Percentiles rank a stretch among this genome's conserved stretches.
These are phyloP conservation scores for Pteropus alecto DNA, from an alignment of 2,113 vertebrate species.

Conservation along the genomic window DNA sequence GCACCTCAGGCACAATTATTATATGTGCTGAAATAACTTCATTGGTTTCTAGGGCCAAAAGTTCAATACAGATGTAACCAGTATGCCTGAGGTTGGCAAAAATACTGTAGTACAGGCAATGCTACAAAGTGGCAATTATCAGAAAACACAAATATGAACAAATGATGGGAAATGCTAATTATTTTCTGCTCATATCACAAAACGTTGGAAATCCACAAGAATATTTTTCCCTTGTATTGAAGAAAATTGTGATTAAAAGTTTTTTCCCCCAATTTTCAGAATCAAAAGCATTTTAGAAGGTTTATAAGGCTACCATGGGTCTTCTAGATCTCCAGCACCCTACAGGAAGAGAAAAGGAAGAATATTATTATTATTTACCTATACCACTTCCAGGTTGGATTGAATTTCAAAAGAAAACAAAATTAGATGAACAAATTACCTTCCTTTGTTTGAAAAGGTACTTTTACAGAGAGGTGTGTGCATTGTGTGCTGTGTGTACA, in stretches of 20 bases:
- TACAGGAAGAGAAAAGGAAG: slow-evolving; percentile 90
- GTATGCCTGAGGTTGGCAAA: slow-evolving; percentile 85
- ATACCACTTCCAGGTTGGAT: slow-evolving; percentile 67
- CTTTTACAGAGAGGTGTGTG: slow-evolving; percentile 61
- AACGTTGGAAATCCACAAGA: slow-evolving; percentile 90
- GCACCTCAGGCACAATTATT: slow-evolving; percentile 80
- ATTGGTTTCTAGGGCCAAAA: slow-evolving; percentile 79
- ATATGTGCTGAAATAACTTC: slow-evolving; percentile 81
- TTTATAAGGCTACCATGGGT: slow-evolving; percentile 97
- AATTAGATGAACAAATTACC: slow-evolving; percentile 49
- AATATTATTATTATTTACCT: slow-evolving; percentile 84
- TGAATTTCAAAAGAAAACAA: slow-evolving; percentile 78
- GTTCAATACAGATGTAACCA: slow-evolving; percentile 82
- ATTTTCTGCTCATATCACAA: slow-evolving; percentile 88
- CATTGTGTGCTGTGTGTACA: not conserved
- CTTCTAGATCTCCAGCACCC: slow-evolving; percentile 96
- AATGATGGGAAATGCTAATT: slow-evolving; percentile 89
- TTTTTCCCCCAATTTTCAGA: slow-evolving; percentile 90
- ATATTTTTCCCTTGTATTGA: slow-evolving; percentile 88
- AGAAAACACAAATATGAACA: slow-evolving; percentile 87
- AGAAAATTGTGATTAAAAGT: slow-evolving; percentile 87
- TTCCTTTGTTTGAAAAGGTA: slow-evolving; percentile 57
- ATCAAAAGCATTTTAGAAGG: slow-evolving; percentile 90
- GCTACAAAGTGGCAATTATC: slow-evolving; percentile 87
- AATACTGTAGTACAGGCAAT: slow-evolving; percentile 87